Evolutionary conservation across 2,797 vertebrate genomes (phyloP), one percentile per base, ranked within the genome.

Genomic region (Parotocinclus haroldoi): DNA sequence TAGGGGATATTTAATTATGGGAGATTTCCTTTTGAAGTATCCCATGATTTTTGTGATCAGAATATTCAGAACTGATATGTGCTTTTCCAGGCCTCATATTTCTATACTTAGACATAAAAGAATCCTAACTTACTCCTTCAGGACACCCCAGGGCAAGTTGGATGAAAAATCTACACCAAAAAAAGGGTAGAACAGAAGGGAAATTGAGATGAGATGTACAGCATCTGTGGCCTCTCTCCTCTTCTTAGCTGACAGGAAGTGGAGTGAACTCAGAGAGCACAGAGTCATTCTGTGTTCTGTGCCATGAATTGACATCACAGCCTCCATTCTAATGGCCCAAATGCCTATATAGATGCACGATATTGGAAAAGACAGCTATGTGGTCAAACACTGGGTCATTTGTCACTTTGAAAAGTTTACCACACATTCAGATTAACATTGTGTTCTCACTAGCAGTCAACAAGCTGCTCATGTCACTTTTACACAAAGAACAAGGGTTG

Each of bases 131-230:
- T 63, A 57, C 37, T 62, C 37, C 54, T 69, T 67, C 40, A 63
- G 36, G 66, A 59, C 66, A 54, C 37, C 53, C 58, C 7, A 49
- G 58, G 79, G 37, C 74, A 76, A 69, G 39, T 39, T 54, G 14
- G 59, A 77, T 27, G 70, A 81, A 71, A 79, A 75, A 42, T 45
- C 45, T 50, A 60, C 65, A 51, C 57, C 40, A 79, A 79, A 78
- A 7, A 83, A 77, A 59, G 68, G 73, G 40, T 63, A 77, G 77
- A 87, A 91, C 88, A 91, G 84, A 85, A 84, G 80, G 72, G 69
- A 83, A 86, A 90, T 90, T 91, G 84, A 90, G 82, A 38, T 58
- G 84, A 74, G 84, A 85, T 81, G 80, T 80, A 76, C 85, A 87
- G 87, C 85, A 83, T 85, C 82, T 84, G 87, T 85, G 85, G 84